These are phyloP conservation scores for Camponotus pennsylvanicus DNA, from an alignment of 1,140 invertebrate genomes.

Conservation along the genomic window DNA sequence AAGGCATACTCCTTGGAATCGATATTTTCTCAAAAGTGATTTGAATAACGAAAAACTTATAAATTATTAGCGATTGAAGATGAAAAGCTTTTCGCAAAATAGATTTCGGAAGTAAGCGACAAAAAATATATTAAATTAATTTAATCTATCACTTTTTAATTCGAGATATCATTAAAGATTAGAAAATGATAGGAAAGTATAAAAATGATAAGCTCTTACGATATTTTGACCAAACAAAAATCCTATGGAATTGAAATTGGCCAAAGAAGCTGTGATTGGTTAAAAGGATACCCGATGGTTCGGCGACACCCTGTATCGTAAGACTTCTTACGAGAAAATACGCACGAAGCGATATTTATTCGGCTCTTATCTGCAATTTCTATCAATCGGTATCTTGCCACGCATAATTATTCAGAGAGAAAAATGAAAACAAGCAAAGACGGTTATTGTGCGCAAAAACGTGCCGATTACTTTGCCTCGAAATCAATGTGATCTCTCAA, in stretches of 20 bases:
- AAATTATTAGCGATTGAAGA: constrained; percentile 34
- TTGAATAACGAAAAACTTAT: neutral
- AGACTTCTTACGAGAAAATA: constrained; percentile 30
- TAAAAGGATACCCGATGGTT: constrained; percentile 22
- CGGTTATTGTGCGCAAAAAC: constrained; percentile 5
- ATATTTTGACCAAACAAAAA: constrained; percentile 38
- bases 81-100: constrained; percentile 10
- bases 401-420: constrained; percentile 22
- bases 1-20: constrained; percentile 17
- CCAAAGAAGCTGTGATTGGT: constrained; percentile 42
- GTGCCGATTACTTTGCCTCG: constrained; percentile 11
- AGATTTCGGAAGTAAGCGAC: neutral
- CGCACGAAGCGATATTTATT: constrained; percentile 39
- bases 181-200: constrained; percentile 6
- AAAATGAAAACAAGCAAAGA: neutral
- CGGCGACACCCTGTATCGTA: constrained; percentile 44
- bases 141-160: constrained; percentile 30
- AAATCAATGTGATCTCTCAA: neutral
- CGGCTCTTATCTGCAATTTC: constrained; percentile 40
- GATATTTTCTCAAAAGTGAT: constrained; percentile 1
- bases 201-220: constrained; percentile 6
- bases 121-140: constrained; percentile 2
- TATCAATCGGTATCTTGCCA: constrained; percentile 38
- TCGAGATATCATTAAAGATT: constrained; percentile 28
- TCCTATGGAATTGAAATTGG: constrained; percentile 14